phyloP scores from a whole-genome alignment of 2,113 vertebrate genomes.

The Origma solitaria region DNA sequence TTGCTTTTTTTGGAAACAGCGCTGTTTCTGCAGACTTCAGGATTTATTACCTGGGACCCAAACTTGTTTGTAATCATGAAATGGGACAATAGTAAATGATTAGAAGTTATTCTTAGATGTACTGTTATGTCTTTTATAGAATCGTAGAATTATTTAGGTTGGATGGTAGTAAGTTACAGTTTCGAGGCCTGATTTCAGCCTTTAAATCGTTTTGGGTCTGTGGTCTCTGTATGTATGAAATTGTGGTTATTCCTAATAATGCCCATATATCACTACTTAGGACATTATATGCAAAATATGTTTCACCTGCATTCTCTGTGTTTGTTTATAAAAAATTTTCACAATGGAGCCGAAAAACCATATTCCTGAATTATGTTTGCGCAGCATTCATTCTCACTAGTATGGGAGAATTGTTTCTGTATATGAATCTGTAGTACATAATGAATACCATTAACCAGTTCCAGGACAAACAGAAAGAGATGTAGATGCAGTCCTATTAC shows the following conservation, averaged over 20 bases:
- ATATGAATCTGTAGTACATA: not conserved
- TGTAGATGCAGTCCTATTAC: not conserved
- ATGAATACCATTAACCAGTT: not conserved
- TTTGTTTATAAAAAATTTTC: not conserved
- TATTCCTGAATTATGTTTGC: not conserved
- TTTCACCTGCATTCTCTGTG: not conserved
- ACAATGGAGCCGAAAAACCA: not conserved
- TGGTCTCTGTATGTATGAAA: not conserved
- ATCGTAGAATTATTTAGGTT: not conserved
- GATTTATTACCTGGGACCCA: not conserved
- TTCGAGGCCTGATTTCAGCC: constrained; percentile 6
- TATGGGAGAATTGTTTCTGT: not conserved
- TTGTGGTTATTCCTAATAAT: not conserved
- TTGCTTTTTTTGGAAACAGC: not conserved
- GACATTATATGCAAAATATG: not conserved
- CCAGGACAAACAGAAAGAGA: not conserved
- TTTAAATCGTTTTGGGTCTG: not conserved
- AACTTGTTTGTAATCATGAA: not conserved
- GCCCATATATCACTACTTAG: not conserved
- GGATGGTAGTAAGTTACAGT: not conserved
- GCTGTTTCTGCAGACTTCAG: not conserved
- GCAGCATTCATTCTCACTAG: not conserved
- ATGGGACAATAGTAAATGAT: not conserved
- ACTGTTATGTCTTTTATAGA: not conserved
- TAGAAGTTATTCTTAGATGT: not conserved